Evolutionary conservation across 1,140 invertebrate genomes (phyloP).

Genomic region (Antheraea pernyi): DNA sequence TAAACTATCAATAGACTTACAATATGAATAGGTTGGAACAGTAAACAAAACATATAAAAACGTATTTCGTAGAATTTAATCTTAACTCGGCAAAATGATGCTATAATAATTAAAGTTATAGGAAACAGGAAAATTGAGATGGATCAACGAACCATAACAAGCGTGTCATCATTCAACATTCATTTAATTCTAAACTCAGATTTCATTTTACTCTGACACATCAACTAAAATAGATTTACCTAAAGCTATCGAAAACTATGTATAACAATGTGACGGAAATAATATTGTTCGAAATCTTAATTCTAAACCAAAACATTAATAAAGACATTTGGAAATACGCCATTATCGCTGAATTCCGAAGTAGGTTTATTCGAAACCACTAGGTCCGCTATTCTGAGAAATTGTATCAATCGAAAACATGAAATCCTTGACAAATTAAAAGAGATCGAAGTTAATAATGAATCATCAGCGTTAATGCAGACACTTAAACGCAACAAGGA

Average conservation of each 20-base stretch:
- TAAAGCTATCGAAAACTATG: neutral
- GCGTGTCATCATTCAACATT: constrained; percentile 2
- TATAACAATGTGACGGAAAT: neutral
- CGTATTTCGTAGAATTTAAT: neutral
- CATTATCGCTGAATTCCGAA: neutral
- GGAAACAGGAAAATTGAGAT: neutral
- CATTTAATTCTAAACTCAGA: neutral
- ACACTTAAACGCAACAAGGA: constrained; percentile 41
- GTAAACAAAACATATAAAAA: neutral
- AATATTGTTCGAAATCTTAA: neutral
- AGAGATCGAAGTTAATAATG: constrained; percentile 28
- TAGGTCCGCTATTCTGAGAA: neutral
- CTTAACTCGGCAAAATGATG: neutral
- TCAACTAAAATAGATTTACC: neutral
- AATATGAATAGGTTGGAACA: neutral
- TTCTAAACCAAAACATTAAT: neutral
- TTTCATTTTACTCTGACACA: neutral
- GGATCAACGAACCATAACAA: neutral
- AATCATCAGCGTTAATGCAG: constrained; percentile 48
- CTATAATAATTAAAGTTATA: neutral
- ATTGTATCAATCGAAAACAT: constrained; percentile 6
- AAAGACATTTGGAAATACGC: neutral
- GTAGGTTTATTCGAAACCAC: neutral
- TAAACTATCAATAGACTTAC: neutral
- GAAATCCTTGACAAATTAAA: constrained; percentile 6